phyloP scores from a whole-genome alignment of 2,113 vertebrate genomes.

The Cheirogaleus medius region DNA sequence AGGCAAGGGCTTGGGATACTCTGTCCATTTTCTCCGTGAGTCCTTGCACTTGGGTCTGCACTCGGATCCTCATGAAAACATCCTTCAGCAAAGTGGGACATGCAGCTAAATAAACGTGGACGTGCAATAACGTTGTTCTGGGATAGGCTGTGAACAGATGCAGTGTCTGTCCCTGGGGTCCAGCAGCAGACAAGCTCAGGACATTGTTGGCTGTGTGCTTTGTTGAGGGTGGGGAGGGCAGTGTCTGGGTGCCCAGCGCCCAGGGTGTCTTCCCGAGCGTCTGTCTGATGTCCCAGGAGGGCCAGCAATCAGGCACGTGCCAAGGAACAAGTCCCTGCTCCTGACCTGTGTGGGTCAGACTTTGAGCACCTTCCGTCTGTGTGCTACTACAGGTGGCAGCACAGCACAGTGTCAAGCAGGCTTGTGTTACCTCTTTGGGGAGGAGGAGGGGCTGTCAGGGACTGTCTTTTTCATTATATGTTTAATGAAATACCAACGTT shows the following conservation, averaged over 20 bases:
- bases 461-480: background rate
- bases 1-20: background rate
- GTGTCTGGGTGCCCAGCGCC: fast-evolving
- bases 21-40: background rate
- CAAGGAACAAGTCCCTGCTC: background rate
- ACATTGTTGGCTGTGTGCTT: too few species aligned
- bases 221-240: fast-evolving
- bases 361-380: background rate
- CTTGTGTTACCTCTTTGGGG: background rate
- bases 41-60: background rate
- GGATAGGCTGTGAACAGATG: background rate
- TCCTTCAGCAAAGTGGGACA: background rate
- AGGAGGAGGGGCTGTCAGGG: background rate
- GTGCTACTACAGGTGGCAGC: too few species aligned
- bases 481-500: background rate
- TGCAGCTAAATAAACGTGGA: background rate
- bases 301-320: background rate
- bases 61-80: background rate
- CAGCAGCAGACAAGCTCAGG: fast-evolving
- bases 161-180: background rate
- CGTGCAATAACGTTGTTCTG: too few species aligned
- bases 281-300: background rate
- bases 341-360: background rate
- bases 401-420: background rate
- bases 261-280: background rate